Evolutionary conservation across 2,888 invertebrate genomes (phyloP), one percentile per base, ranked within the genome.

Genomic region (Bugula neritina): DNA sequence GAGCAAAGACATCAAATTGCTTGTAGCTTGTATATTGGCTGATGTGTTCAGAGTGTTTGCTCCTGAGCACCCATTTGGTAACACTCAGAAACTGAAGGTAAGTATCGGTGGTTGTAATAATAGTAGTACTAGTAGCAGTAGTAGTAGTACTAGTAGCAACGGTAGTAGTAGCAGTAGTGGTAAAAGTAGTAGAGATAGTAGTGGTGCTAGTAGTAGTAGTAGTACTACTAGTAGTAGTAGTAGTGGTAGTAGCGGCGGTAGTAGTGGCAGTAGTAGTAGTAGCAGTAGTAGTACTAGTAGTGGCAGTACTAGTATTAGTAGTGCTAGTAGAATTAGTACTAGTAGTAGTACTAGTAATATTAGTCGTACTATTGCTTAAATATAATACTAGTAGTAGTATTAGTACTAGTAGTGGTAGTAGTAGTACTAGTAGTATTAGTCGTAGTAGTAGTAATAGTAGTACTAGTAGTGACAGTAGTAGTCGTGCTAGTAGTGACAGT

Each of bases 41-140:
- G 97, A 98, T 85, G 93, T 98, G 43, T 89, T 98, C 76, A 87
- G 97, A 73, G 93, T 98, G 3, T 98, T 95, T 85, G 97, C 97
- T 0, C 97, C 98, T 0, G 96, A 97, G 83, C 96, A 96, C 54
- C 98, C 98, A 0, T 98, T 95, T 83, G 95, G 94, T 85, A 96
- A 96, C 82, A 91, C 92, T 74, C 92, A 93, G 74, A 94, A 95
- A 87, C 91, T 97, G 73, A 91, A 90, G 84, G 87, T 87, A 76
- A 73, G 73, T 71, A 72, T 5, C 17, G 17, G 5, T 43, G 43
- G 10, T 5, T 43, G 43, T n/a, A n/a, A n/a, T n/a, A n/a, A n/a
- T n/a, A n/a, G n/a, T n/a, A n/a, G n/a, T n/a, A n/a, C n/a, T n/a
- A n/a, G 52, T 52, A 52, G 21, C 21, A 52, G 52, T 52, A 52